These are phyloP conservation scores for Lerema accius DNA, from an alignment of 1,140 invertebrate genomes.

Conservation along the genomic window DNA sequence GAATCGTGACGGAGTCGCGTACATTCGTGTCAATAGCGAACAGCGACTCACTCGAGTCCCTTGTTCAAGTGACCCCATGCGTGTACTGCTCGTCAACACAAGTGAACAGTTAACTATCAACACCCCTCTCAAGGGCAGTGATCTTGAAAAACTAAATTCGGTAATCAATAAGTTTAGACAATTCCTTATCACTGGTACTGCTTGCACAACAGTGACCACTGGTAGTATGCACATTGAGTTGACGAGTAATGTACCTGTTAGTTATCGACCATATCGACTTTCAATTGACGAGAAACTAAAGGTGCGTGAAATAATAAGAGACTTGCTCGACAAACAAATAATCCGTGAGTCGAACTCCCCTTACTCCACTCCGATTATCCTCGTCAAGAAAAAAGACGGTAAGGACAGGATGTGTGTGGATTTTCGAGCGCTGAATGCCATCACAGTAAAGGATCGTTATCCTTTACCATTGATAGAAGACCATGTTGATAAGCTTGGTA, in stretches of 20 bases:
- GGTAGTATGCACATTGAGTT: conserved; percentile 34
- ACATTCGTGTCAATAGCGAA: conserved; percentile 19
- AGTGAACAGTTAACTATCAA: not conserved
- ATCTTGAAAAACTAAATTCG: not conserved
- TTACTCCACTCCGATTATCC: conserved; percentile 44
- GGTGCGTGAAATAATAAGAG: not conserved
- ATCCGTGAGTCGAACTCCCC: not conserved
- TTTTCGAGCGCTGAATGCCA: conserved; percentile 56
- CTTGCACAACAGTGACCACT: conserved; percentile 22
- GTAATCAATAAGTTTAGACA: conserved; percentile 18
- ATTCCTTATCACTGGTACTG: conserved; percentile 28
- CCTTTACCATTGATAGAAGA: conserved; percentile 60
- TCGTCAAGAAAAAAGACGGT: conserved; percentile 64
- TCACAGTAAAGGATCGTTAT: conserved; percentile 54
- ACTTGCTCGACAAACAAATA: not conserved
- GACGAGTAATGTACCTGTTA: conserved; percentile 9
- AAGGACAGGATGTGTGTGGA: conserved; percentile 59
- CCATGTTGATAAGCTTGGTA: conserved; percentile 14
- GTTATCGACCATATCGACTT: conserved; percentile 22
- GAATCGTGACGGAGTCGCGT: conserved; percentile 39
- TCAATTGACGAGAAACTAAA: not conserved
- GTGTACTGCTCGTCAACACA: not conserved
- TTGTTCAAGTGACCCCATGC: not conserved
- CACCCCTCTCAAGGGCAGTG: not conserved
- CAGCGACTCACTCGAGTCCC: conserved; percentile 13